Base-by-base conservation (phyloP, 2,888 invertebrate species). In the Dorcus hopei region DNA sequence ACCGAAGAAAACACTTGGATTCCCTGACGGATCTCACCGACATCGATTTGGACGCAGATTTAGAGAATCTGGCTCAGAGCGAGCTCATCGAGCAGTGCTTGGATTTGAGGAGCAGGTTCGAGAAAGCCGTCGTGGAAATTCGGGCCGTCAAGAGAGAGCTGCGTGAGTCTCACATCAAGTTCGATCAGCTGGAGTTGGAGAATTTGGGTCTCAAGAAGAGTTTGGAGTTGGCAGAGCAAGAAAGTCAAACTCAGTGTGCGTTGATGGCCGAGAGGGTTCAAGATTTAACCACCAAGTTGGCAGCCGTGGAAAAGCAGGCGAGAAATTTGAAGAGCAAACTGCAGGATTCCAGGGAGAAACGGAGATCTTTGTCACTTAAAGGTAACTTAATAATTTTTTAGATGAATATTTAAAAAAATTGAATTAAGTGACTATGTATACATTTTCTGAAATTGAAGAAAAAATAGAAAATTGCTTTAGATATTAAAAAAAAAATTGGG, bases 221-320 rank as follows among this genome's bases (percentile, higher is more conserved):
- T 70, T 81, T 91, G 70, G 85, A 85, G 60, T 75, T 84, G 1
- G 79, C 83, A 60, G 85, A 83, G 64, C 87, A 88, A 65, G 83
- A 83, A 57, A 82, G 84, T 59, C 85, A 86, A 54, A 88, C 89
- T 0, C 90, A 94, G 76, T 83, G 91, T 42, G 86, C 88, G 62
- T 79, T 93, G 69, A 89, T 95, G 87, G 90, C 90, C 0, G 88
- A 89, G 23, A 84, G 93, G 51, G 89, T 95, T 59, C 87, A 93
- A 72, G 92, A 93, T 74, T 80, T 95, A 38, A 93, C 93, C 0
- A 83, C 86, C 54, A 95, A 94, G 74, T 81, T 94, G 59, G 87
- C 87, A 6, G 84, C 86, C 0, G 90, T 92, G 1, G 94, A 94
- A 72, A 89, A 91, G 68, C 92, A 92, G 77, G 88, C 90, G 7